Conservation (phyloP, 2,797 vertebrate species). For the Intellagama lesueurii region DNA sequence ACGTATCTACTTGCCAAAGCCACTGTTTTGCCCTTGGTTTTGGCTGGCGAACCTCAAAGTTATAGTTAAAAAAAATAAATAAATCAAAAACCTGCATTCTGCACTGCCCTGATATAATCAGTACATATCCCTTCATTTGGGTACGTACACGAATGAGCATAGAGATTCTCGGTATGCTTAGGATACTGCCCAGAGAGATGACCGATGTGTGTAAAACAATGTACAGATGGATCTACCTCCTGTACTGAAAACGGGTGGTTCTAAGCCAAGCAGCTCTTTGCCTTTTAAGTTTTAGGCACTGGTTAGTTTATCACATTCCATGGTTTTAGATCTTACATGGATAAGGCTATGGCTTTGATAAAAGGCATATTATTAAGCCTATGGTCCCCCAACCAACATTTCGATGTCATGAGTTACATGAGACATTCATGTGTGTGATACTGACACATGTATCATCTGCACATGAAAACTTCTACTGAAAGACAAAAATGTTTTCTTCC, state of each 20-base stretch:
- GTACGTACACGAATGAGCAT: not conserved
- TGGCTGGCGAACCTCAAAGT: not conserved
- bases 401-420: not conserved
- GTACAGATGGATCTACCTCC: not conserved
- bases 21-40: not conserved
- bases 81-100: not conserved
- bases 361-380: not conserved
- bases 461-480: not conserved
- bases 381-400: not conserved
- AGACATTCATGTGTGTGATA: not conserved
- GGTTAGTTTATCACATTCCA: not conserved
- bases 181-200: not conserved
- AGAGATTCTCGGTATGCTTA: not conserved
- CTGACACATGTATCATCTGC: not conserved
- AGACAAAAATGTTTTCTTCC: not conserved
- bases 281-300: not conserved
- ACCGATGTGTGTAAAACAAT: not conserved
- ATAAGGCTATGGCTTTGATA: not conserved
- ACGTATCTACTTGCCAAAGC: not conserved
- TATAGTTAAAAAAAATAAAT: not conserved
- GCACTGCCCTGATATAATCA: not conserved
- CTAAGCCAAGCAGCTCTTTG: not conserved
- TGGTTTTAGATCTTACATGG: not conserved
- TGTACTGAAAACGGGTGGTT: not conserved
- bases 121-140: not conserved